A percentile compares a stretch with the other conserved stretches of the same genome.
phyloP scores from a whole-genome alignment of 2,888 invertebrate genomes.

The Lasioglossum malachurum region DNA sequence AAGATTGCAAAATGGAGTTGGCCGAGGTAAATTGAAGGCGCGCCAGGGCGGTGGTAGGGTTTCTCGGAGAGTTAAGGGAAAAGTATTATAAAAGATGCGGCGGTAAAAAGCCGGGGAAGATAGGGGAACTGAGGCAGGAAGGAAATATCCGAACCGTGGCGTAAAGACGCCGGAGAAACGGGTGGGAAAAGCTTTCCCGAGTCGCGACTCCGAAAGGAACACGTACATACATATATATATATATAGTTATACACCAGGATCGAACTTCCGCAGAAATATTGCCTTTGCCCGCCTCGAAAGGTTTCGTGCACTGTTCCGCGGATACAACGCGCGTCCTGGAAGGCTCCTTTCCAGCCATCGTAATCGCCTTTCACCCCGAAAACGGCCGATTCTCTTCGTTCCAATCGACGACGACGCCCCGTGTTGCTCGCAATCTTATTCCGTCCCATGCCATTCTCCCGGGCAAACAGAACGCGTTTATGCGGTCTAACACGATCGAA shows the following conservation, averaged over 20 bases:
- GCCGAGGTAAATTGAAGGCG: not conserved
- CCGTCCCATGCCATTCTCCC: not conserved
- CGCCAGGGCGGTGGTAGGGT: not conserved
- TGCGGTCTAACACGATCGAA: not conserved
- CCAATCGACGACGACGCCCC: not conserved
- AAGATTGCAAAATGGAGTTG: not conserved
- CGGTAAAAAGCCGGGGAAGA: conserved; percentile 12
- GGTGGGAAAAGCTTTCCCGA: conserved; percentile 36
- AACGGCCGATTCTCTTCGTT: conserved; percentile 31
- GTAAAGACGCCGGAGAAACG: conserved; percentile 1
- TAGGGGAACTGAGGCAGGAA: not conserved
- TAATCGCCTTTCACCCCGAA: conserved; percentile 9
- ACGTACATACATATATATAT: not conserved
- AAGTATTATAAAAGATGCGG: not conserved
- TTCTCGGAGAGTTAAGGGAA: not conserved
- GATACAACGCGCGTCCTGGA: not conserved
- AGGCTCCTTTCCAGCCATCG: conserved; percentile 21
- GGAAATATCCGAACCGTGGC: not conserved
- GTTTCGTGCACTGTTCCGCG: conserved; percentile 13
- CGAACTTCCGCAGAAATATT: conserved; percentile 45
- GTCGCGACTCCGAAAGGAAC: conserved; percentile 19
- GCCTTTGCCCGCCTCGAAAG: conserved; percentile 25
- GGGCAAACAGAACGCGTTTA: conserved; percentile 14
- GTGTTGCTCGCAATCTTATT: conserved; percentile 12
- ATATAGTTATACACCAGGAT: not conserved